Evolutionary conservation across 2,113 vertebrate species (phyloP).

Genomic region (Kryptolebias marmoratus): DNA sequence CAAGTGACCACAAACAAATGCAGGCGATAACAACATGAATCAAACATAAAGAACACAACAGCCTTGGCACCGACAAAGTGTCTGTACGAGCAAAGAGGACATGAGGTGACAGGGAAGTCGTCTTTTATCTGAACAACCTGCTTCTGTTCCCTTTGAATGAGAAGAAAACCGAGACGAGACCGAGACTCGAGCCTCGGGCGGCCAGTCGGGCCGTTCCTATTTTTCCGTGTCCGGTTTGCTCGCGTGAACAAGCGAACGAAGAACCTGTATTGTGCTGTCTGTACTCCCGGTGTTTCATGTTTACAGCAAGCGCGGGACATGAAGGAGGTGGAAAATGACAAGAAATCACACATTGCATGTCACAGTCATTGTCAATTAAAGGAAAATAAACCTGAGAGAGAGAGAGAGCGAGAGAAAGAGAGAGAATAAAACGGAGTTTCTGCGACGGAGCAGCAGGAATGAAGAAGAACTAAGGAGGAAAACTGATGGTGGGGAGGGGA

Average conservation of each 20-base stretch:
- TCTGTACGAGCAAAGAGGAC: constrained; percentile 54
- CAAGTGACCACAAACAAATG: constrained; percentile 60
- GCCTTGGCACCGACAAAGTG: constrained; percentile 78
- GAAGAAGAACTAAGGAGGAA: constrained; percentile 55
- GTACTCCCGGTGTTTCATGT: constrained; percentile 44
- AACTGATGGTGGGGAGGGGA: constrained; percentile 13
- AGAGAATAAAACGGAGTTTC: constrained; percentile 52
- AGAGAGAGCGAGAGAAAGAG: no score
- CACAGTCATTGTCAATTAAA: constrained; percentile 50
- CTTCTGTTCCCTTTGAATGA: constrained; percentile 67
- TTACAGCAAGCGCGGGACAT: constrained; percentile 45
- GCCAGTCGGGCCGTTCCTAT: constrained; percentile 55
- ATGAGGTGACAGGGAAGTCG: constrained; percentile 35
- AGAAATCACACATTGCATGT: constrained; percentile 23
- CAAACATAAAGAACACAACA: constrained; percentile 53
- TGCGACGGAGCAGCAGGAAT: constrained; percentile 60
- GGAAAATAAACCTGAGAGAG: constrained; percentile 77
- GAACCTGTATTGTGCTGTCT: constrained; percentile 40
- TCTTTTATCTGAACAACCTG: constrained; percentile 46
- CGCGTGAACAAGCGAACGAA: constrained; percentile 51
- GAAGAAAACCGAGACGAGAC: constrained; percentile 58
- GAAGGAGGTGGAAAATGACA: constrained; percentile 12
- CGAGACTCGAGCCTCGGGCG: constrained; percentile 50
- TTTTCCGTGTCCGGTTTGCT: constrained; percentile 39
- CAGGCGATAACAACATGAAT: constrained; percentile 49